Percentiles rank a stretch among this genome's conserved stretches.
phyloP scores from a whole-genome alignment of 2,888 invertebrate genomes.

The Vannuccia rotundouncinata region DNA sequence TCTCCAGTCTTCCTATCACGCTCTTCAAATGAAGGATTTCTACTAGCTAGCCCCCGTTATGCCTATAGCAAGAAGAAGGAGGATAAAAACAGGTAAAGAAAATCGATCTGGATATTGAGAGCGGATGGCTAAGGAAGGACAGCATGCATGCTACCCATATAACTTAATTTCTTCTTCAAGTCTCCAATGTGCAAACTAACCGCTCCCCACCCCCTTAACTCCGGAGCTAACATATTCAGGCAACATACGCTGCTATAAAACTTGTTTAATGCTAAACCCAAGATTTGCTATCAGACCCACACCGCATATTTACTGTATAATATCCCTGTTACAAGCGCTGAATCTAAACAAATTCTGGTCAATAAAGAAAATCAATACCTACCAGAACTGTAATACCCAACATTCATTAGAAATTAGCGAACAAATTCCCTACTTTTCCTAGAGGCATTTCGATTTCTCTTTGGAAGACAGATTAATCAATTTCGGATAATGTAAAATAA shows the following conservation, averaged over 20 bases:
- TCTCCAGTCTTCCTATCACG: neutral
- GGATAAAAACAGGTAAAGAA: constrained; percentile 11
- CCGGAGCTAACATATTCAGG: neutral
- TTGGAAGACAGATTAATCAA: neutral
- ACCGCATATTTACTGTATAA: neutral
- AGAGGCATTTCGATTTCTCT: neutral
- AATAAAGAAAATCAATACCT: neutral
- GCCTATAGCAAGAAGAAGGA: neutral
- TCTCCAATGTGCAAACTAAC: neutral
- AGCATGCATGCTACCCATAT: neutral
- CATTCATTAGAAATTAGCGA: too few species aligned
- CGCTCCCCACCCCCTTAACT: neutral
- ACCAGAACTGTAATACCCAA: too few species aligned
- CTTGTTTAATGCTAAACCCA: neutral
- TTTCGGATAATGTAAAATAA: neutral
- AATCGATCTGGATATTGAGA: neutral
- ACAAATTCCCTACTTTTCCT: too few species aligned
- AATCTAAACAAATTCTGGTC: neutral
- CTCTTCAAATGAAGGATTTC: neutral
- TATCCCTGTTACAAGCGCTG: neutral
- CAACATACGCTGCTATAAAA: constrained; percentile 2
- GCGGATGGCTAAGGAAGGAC: neutral
- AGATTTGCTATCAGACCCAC: neutral
- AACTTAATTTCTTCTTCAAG: neutral
- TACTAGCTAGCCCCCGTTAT: neutral